Conservation (phyloP, 2,797 vertebrate genomes). For the Falco rusticolus region DNA sequence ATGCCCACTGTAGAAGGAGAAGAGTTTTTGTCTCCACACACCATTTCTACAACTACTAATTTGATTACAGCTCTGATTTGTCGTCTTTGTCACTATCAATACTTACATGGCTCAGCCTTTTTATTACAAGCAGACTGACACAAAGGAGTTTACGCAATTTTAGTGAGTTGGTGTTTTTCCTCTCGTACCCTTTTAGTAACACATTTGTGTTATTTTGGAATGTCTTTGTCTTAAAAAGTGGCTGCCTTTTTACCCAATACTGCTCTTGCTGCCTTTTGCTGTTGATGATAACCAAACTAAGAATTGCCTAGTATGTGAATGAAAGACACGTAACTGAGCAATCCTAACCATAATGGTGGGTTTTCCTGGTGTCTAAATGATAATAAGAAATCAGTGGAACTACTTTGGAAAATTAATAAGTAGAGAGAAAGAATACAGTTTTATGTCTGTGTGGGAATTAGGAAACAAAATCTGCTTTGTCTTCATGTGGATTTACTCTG, state of each 20-base stretch:
- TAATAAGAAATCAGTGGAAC: neutral
- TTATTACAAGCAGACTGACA: neutral
- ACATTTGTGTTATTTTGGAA: neutral
- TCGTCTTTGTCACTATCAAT: neutral
- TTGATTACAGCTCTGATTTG: neutral
- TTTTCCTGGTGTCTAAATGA: neutral
- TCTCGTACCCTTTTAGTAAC: neutral
- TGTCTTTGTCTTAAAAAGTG: neutral
- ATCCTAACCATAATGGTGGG: neutral
- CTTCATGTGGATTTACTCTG: neutral
- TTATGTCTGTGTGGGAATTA: neutral
- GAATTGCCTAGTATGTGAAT: neutral
- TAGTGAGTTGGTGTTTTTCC: neutral
- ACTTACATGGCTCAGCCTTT: neutral
- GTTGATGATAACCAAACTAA: neutral
- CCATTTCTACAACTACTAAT: neutral
- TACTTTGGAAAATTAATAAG: neutral
- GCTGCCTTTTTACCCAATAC: neutral
- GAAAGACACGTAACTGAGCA: neutral
- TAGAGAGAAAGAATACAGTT: neutral
- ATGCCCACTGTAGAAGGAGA: neutral
- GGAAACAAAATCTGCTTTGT: neutral
- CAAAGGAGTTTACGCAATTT: neutral
- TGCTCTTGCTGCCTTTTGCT: neutral
- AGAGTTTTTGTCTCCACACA: neutral